Evolutionary conservation across 2,113 vertebrate genomes (phyloP), one percentile per base, ranked within the genome.

Genomic region (Podarcis muralis): DNA sequence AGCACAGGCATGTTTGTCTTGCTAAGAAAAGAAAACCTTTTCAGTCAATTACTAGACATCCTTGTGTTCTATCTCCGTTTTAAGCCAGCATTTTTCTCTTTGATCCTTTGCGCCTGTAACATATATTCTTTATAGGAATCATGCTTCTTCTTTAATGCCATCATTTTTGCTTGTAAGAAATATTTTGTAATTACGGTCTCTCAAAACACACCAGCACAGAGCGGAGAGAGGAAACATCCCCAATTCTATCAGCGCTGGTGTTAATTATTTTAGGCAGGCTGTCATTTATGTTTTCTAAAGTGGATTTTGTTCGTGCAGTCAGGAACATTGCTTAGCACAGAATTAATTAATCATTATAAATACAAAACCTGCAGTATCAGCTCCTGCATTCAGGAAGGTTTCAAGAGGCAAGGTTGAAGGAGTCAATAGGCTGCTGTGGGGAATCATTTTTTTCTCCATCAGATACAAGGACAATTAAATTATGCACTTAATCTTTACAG

Each of bases 281-380:
- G 97, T 98, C 97, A 97, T 97, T 97, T 97, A 97, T 96, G 96
- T 95, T 97, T 97, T 97, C 95, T 95, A 96, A 97, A 97, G 97
- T 98, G 96, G 95, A 96, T 97, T 97, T 97, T 97, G 96, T 97
- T 97, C 97, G 95, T 96, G 93, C 94, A 97, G 96, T 97, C 95
- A 97, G 97, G 97, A 97, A 97, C 97, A 97, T 97, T 97, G 97
- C 97, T 97, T 97, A 96, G 96, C 94, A 96, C 96, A 97, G 97
- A 97, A 97, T 97, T 98, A 97, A 98, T 98, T 97, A 98, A 97
- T 98, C 97, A 97, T 97, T 97, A 97, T 97, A 97, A 97, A 97
- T 97, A 97, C 96, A 97, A 97, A 97, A 97, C 96, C 95, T 98
- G 97, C 97, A 97, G 96, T 96, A 97, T 97, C 97, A 97, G 97